phyloP scores from a whole-genome alignment of 2,113 vertebrate species.

The Phocoena phocoena region DNA sequence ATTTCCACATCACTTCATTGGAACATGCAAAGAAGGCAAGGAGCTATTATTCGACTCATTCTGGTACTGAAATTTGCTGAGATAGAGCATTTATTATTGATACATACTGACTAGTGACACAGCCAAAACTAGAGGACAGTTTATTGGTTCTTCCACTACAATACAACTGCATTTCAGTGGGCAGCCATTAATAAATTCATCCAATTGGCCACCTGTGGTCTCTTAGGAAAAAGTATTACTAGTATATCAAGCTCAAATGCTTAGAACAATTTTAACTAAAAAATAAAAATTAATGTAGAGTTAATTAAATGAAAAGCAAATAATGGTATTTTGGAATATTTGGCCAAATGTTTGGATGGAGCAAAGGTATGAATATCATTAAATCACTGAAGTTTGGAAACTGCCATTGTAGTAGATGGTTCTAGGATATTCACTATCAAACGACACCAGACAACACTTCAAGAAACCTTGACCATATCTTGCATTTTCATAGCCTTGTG shows the following conservation, averaged over 20 bases:
- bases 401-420: neutral
- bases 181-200: neutral
- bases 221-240: neutral
- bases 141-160: neutral
- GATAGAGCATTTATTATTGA: neutral
- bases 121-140: neutral
- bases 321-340: neutral
- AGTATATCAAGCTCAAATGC: neutral
- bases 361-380: neutral
- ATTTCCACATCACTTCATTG: neutral
- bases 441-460: neutral
- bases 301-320: conserved; percentile 3
- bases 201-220: neutral
- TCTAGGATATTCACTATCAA: neutral
- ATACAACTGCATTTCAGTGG: neutral
- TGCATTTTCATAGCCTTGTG: neutral
- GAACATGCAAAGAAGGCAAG: neutral
- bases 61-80: neutral
- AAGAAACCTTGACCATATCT: neutral
- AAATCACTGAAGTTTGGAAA: neutral
- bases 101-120: neutral
- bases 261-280: neutral
- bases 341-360: neutral
- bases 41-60: neutral
- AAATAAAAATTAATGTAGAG: neutral